These are phyloP conservation scores for Hypsibius dujardini DNA, from an alignment of 1,140 invertebrate species.

Conservation along the genomic window DNA sequence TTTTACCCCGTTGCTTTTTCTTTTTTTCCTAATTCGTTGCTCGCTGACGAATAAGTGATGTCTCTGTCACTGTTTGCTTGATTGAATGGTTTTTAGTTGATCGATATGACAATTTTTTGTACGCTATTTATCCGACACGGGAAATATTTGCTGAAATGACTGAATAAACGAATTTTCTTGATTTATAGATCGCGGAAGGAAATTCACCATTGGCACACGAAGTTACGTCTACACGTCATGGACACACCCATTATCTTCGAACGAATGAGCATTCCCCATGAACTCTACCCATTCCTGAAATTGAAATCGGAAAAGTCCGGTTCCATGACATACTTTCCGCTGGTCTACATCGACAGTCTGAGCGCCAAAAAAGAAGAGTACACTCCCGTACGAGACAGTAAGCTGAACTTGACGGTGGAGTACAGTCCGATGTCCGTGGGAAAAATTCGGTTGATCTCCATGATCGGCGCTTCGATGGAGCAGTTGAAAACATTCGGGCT, in stretches of 20 bases:
- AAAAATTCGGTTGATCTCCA: constrained; percentile 38
- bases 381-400: constrained; percentile 21
- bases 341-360: constrained; percentile 60
- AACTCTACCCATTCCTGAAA: neutral
- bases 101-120: neutral
- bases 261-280: neutral
- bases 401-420: constrained; percentile 30
- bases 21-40: neutral
- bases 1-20: neutral
- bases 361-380: constrained; percentile 33
- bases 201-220: neutral
- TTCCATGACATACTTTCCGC: constrained; percentile 50
- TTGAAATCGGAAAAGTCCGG: neutral
- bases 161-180: constrained; percentile 2
- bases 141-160: no score
- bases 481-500: constrained; percentile 60
- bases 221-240: neutral
- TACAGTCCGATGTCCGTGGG: constrained; percentile 38
- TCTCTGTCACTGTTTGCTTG: neutral
- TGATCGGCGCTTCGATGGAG: constrained; percentile 56
- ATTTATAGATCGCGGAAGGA: neutral
- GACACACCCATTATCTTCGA: constrained; percentile 9
- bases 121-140: neutral
- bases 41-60: neutral
- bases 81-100: neutral